These are phyloP conservation scores for Dicentrarchus labrax DNA, from an alignment of 2,113 vertebrate genomes.

Conservation along the genomic window DNA sequence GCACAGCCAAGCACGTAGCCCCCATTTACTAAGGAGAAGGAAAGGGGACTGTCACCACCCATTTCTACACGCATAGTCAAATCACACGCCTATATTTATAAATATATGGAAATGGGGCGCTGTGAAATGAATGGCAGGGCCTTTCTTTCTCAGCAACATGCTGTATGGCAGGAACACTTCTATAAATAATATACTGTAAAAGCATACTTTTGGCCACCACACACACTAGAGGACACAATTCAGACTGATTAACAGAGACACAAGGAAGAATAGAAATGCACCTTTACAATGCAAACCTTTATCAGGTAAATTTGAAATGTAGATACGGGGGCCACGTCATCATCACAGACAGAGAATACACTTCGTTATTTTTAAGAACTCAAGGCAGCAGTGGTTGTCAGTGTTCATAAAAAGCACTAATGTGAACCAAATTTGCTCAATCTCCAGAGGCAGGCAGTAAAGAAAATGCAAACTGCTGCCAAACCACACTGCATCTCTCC, in stretches of 20 bases:
- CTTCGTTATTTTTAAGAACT: conserved; percentile 44
- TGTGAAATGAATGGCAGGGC: conserved; percentile 19
- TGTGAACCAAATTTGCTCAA: conserved; percentile 33
- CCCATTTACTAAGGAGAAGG: conserved; percentile 26
- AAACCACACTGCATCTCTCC: conserved; percentile 46
- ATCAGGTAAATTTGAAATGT: conserved; percentile 17
- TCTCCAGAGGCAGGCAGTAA: conserved; percentile 29
- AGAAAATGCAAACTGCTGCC: conserved; percentile 24
- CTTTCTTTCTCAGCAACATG: conserved; percentile 25
- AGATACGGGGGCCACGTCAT: conserved; percentile 11
- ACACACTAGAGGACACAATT: conserved; percentile 23
- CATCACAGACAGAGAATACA: conserved; percentile 15
- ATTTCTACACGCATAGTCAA: conserved; percentile 41
- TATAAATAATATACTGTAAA: conserved; percentile 44
- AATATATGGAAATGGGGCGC: conserved; percentile 24
- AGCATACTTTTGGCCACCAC: conserved; percentile 23
- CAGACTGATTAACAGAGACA: conserved; percentile 9
- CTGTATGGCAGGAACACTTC: conserved; percentile 1
- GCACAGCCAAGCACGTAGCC: conserved; percentile 22
- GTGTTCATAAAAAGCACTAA: conserved; percentile 46
- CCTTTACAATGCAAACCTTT: conserved; percentile 8
- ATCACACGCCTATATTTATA: conserved; percentile 29
- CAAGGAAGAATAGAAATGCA: not conserved
- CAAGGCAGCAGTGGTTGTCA: conserved; percentile 20
- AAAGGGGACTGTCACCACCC: conserved; percentile 24